A percentile compares a stretch with the other conserved stretches of the same genome.
phyloP scores from a whole-genome alignment of 2,888 invertebrate species.

The Mesochorus sp. region DNA sequence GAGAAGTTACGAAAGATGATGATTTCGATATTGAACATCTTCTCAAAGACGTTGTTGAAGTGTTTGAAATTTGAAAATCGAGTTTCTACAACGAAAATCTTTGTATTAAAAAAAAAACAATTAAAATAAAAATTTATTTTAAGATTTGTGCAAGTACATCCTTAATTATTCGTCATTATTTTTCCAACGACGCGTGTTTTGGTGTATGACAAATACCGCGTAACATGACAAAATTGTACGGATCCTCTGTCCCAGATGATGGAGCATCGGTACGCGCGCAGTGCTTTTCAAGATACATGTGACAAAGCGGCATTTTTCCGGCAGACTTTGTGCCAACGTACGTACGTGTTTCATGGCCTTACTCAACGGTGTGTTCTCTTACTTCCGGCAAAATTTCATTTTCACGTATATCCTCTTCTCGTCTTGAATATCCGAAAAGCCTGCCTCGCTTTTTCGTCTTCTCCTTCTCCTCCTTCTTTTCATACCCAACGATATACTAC shows the following conservation, averaged over 20 bases:
- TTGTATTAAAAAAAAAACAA: too few species aligned
- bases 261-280: neutral
- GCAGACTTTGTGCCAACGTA: conserved; percentile 1
- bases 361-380: conserved; percentile 34
- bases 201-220: conserved; percentile 3
- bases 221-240: neutral
- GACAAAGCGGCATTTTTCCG: conserved; percentile 26
- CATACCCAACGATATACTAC: neutral
- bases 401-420: conserved; percentile 18
- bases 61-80: too few species aligned
- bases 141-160: neutral
- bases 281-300: neutral
- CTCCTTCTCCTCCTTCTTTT: conserved; percentile 4
- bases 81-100: too few species aligned
- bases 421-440: conserved; percentile 7
- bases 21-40: too few species aligned
- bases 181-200: too few species aligned
- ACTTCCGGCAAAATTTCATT: conserved; percentile 52
- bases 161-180: neutral
- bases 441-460: neutral
- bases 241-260: neutral
- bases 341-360: conserved; percentile 19
- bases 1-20: too few species aligned
- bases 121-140: neutral
- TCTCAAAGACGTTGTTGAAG: too few species aligned